Evolutionary conservation across 2,113 vertebrate species (phyloP).

Genomic region (Bombycilla garrulus): DNA sequence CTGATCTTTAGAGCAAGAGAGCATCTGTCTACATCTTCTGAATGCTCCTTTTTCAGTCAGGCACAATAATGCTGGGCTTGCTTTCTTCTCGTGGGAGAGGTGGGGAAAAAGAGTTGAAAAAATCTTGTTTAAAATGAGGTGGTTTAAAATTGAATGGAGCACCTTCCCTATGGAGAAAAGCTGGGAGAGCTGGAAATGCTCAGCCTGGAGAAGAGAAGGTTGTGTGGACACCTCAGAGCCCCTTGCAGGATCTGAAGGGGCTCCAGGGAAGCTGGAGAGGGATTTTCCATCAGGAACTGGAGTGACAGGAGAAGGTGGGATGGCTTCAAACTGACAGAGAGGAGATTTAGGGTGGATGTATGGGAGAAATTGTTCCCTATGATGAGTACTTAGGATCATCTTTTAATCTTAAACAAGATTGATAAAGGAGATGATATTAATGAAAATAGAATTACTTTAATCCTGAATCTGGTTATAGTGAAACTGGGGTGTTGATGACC

Average conservation of each 20-base stretch:
- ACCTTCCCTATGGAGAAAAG: too few species aligned
- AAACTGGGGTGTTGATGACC: not conserved
- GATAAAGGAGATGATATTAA: not conserved
- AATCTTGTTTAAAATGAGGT: not conserved
- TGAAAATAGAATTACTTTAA: not conserved
- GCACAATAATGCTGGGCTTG: not conserved
- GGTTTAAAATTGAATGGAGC: not conserved
- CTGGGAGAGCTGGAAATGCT: too few species aligned
- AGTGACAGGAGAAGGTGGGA: not conserved
- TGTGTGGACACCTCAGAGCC: not conserved
- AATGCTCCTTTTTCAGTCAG: not conserved
- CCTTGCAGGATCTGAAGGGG: not conserved
- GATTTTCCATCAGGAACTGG: not conserved
- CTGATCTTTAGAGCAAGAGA: not conserved
- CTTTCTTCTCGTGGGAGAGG: not conserved
- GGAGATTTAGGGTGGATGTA: not conserved
- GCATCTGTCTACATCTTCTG: not conserved
- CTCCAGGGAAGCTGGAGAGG: not conserved
- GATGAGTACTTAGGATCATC: not conserved
- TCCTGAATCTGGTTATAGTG: not conserved
- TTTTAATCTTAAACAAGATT: not conserved
- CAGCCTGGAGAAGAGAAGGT: not conserved
- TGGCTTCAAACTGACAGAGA: not conserved
- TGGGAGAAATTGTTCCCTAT: rapidly evolving
- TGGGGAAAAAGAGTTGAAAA: not conserved